Base-by-base conservation (phyloP, 2,113 vertebrate species). In the Chascanopsetta lugubris region DNA sequence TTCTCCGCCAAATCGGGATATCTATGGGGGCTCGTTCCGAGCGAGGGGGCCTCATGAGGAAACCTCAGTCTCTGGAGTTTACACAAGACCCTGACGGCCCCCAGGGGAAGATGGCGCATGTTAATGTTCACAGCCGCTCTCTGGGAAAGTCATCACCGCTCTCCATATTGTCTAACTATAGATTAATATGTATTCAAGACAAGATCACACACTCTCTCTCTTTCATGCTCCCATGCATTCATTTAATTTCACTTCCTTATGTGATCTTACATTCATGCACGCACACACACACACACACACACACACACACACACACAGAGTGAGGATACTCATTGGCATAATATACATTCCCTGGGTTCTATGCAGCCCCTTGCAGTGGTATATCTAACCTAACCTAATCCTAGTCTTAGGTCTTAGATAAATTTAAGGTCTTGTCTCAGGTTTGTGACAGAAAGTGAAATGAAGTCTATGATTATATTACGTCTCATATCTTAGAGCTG, bases 151-250 rank as follows among this genome's bases (percentile, higher is more conserved):
- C 26, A 29, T 29, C 56, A 13, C 32, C 30, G 25, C 48, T 12
- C 36, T 9, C 1, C 11, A 8, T 13, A 26, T 32, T 21, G 8
- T 38, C 17, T 22, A n/a, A 9, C 22, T 12, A 50, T 15, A 43
- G 29, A 56, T 25, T 45, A 1, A 42, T 53, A n/a, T 73, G 24
- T 61, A 49, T 66, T 77, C 51, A 70, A 49, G 38, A 48, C 24
- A 32, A 56, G 40, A 49, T 49, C 51, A 26, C 29, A 24, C 48
- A 59, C n/a, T 20, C 27, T n/a, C n/a, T n/a, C 38, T 29, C 18
- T n/a, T 29, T 10, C 18, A 21, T n/a, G 34, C 26, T 48, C 47
- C 20, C 27, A 26, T 40, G 12, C 11, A 49, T 27, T 54, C 56
- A n/a, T 30, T 56, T 8, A 11, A 45, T 25, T 43, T 47, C 24